Evolutionary conservation across 2,888 invertebrate genomes (phyloP).

Genomic region (Cabera pusaria): DNA sequence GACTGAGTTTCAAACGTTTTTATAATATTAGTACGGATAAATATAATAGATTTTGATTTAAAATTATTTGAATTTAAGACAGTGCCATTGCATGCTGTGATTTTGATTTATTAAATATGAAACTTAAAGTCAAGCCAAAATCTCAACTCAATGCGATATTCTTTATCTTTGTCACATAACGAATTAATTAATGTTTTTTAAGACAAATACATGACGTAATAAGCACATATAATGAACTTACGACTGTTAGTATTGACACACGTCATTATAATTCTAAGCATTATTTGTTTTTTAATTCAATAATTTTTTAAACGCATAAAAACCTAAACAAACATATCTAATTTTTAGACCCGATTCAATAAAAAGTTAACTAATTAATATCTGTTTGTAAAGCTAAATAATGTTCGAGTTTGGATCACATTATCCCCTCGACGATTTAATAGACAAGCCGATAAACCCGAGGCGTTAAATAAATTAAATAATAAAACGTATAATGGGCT

Average conservation of each 20-base stretch:
- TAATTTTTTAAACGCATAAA: conserved; percentile 9
- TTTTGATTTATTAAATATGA: conserved; percentile 47
- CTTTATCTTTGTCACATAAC: conserved; percentile 53
- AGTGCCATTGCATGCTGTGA: conserved; percentile 37
- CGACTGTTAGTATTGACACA: conserved; percentile 42
- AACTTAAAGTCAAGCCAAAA: too few relatives aligned
- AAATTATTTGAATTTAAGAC: too few relatives aligned
- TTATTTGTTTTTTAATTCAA: conserved; percentile 4
- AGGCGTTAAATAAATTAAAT: conserved; percentile 82
- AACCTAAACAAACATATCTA: background rate
- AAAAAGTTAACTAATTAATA: conserved; percentile 53
- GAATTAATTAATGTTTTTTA: conserved; percentile 63
- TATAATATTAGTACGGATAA: too few relatives aligned
- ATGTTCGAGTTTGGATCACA: conserved; percentile 72
- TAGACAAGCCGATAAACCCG: conserved; percentile 76
- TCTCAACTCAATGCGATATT: conserved; percentile 60
- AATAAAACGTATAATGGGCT: conserved; percentile 80
- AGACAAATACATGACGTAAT: conserved; percentile 60
- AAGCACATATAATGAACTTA: conserved; percentile 41
- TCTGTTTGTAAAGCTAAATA: conserved; percentile 48
- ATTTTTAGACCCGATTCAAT: conserved; percentile 39
- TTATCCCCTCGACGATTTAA: conserved; percentile 76
- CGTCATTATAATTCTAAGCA: conserved; percentile 3
- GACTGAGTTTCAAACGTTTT: too few relatives aligned
- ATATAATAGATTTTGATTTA: conserved; percentile 10